Evolutionary conservation across 2,797 vertebrate genomes (phyloP).

Genomic region (Cirrhinus molitorella): DNA sequence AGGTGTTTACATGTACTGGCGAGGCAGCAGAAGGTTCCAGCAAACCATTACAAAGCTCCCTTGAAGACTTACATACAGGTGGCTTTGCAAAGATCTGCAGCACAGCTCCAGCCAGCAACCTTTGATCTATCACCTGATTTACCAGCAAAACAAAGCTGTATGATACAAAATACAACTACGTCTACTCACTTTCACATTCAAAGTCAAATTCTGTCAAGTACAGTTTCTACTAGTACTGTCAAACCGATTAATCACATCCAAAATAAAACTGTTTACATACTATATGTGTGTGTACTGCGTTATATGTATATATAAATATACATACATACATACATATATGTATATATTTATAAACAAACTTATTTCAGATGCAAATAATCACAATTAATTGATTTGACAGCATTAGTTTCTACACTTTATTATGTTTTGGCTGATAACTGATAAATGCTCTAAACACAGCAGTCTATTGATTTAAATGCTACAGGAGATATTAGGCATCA

Average conservation of each 20-base stretch:
- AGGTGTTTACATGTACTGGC: slow-evolving; percentile 50
- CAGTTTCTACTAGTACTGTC: neutral
- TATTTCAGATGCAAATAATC: no score
- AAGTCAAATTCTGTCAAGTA: neutral
- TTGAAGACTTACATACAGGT: slow-evolving; percentile 9
- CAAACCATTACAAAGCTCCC: slow-evolving; percentile 30
- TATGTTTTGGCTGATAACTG: neutral
- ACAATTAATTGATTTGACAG: no score
- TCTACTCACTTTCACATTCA: neutral
- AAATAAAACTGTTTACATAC: no score
- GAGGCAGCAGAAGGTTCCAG: slow-evolving; percentile 21
- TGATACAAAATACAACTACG: neutral
- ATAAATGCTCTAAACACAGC: no score
- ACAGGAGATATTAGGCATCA: no score
- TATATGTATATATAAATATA: no score
- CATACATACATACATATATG: no score
- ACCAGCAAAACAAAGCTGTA: neutral
- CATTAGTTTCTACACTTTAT: neutral
- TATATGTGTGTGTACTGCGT: no score
- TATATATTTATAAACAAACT: no score
- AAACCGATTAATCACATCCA: no score
- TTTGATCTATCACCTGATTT: slow-evolving; percentile 48
- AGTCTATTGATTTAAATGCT: no score
- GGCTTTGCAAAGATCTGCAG: slow-evolving; percentile 12
- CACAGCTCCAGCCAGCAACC: neutral